Base-by-base conservation (phyloP, 2,888 invertebrate genomes). In the Plagodis pulveraria region DNA sequence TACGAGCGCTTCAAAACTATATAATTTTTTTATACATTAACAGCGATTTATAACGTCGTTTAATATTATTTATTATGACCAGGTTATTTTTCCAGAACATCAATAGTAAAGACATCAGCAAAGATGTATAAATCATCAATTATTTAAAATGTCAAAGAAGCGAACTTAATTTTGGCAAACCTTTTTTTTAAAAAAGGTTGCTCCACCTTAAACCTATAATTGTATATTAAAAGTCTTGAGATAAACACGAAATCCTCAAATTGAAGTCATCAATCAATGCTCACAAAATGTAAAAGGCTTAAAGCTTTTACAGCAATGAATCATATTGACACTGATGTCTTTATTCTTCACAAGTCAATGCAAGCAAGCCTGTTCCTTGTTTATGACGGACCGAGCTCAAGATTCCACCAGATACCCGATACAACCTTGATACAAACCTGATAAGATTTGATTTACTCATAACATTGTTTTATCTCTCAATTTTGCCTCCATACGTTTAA, bases 361-460 rank as follows among this genome's bases (percentile, higher is more conserved):
- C 38, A 42, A 43, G 8, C 42, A n/a, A 41, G 52, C 44, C 46
- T 51, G 49, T 65, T 58, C 63, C 51, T 66, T 63, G 51, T 58
- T 56, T 52, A 46, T 54, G 46, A 51, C 38, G 36, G 45, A 42
- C 49, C 50, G 45, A 46, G 51, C 51, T 48, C 48, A 54, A 58
- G 58, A 56, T 50, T n/a, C 48, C 12, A 43, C 44, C 51, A 42
- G 56, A 61, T 67, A 62, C 60, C 57, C 53, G 57, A 52, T 47
- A 8, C 42, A 42, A 12, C 6, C 35, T 49, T 38, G 56, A 61
- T 61, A 63, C 22, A 35, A 41, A n/a, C n/a, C 60, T 68, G 74
- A 73, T 73, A 76, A 53, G 50, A 76, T 74, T 69, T 63, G 46
- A 57, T 59, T 71, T 52, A 62, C 56, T 58, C 56, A 50, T 50